Base-by-base conservation (phyloP, 2,888 invertebrate genomes). In the Troilus luridus region DNA sequence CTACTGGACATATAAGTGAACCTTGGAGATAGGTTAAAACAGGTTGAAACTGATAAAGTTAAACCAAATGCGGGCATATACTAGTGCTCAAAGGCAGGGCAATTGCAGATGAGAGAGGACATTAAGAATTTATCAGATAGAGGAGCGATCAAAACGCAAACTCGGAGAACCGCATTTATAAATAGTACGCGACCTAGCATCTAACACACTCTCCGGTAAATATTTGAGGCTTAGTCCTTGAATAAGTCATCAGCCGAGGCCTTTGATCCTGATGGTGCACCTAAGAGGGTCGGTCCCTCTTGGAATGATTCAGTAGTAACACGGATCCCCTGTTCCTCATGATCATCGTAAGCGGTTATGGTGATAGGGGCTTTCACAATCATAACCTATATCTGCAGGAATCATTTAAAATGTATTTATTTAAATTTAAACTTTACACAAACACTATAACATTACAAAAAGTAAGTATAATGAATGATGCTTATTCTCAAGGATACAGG, bases 181-280 rank as follows among this genome's bases (percentile, higher is more conserved):
- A 72, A 72, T 72, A 72, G 72, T 72, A 72, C 72, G 27, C 17
- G 14, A 72, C 72, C 27, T 27, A 17, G 72, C 41, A 72, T 72
- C 72, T 72, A 72, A 72, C 72, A 72, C 72, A 72, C 72, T 27
- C 72, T 72, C 72, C 72, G 72, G 17, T 72, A 72, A 72, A 72
- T 72, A 72, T 72, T 72, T 72, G 27, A 72, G 72, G 14, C 72
- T 72, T 27, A 17, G 19, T 27, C 7, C 27, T 27, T 72, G 72
- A 72, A 72, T 72, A 72, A 72, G 17, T 72, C 6, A 72, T 72
- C 72, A 72, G 27, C 21, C 27, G 8, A 27, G 0, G 17, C 72
- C 72, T 72, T 72, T 72, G 72, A 72, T 72, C 72, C 27, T 72
- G 72, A 72, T 72, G 72, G 72, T 7, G 72, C 72, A 27, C 72